Conservation (phyloP, 2,113 vertebrate genomes). For the Oreotrochilus melanogaster region DNA sequence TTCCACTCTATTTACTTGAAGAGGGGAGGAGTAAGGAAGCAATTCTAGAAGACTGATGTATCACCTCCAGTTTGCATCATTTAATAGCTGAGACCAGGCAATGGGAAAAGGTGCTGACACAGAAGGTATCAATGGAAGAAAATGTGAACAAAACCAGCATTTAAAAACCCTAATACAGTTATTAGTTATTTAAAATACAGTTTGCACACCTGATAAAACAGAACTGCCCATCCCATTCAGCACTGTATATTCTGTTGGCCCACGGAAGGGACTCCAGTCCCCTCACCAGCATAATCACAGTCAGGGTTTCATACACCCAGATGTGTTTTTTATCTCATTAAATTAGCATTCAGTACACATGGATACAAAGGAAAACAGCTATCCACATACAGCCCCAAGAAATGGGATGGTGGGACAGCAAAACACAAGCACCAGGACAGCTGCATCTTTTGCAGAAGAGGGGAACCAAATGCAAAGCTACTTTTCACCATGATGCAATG, state of each 20-base stretch:
- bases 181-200: no score
- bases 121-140: neutral
- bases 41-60: neutral
- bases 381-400: fast-evolving
- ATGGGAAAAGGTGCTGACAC: fast-evolving
- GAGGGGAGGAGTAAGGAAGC: neutral
- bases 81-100: neutral
- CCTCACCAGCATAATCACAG: neutral
- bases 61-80: neutral
- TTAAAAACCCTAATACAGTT: neutral
- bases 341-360: neutral
- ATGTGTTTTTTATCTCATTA: neutral
- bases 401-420: fast-evolving
- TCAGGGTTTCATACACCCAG: neutral
- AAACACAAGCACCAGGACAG: neutral
- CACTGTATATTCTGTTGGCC: fast-evolving
- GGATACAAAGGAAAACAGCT: neutral
- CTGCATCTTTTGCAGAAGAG: neutral
- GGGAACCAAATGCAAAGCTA: neutral
- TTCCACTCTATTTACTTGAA: neutral
- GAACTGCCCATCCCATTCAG: no score
- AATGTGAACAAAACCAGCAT: neutral
- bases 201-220: neutral
- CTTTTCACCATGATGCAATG: fast-evolving
- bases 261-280: fast-evolving